Percentiles rank a stretch among this genome's conserved stretches.
Evolutionary conservation across 2,797 vertebrate species (phyloP).

Genomic region (Arctocebus calabarensis): DNA sequence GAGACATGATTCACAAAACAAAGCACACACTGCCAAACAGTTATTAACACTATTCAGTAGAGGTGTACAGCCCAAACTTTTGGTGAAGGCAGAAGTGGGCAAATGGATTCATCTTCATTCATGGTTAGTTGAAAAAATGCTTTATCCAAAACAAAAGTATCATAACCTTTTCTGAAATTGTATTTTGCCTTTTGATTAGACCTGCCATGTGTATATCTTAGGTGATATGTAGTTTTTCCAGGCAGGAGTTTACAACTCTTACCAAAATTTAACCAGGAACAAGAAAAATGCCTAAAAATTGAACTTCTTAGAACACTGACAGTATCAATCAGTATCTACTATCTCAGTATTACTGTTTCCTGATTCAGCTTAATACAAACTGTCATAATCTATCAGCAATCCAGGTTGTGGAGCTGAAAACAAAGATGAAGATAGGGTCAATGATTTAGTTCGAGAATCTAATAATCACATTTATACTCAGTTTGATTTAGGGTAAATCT

Average conservation of each 20-base stretch:
- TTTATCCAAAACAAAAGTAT: constrained; percentile 80
- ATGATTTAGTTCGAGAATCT: constrained; percentile 84
- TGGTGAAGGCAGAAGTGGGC: constrained; percentile 74
- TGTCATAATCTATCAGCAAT: constrained; percentile 77
- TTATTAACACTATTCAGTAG: constrained; percentile 82
- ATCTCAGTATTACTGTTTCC: constrained; percentile 77
- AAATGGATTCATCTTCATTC: constrained; percentile 82
- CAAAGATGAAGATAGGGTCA: constrained; percentile 80
- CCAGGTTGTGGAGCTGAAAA: constrained; percentile 81
- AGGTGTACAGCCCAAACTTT: constrained; percentile 77
- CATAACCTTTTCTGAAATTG: constrained; percentile 72
- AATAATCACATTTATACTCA: constrained; percentile 85
- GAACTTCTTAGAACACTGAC: constrained; percentile 82
- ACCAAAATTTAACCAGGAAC: constrained; percentile 80
- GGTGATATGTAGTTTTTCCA: constrained; percentile 74
- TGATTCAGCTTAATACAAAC: constrained; percentile 74
- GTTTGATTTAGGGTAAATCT: constrained; percentile 98
- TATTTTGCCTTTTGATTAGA: constrained; percentile 79
- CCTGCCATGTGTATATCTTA: constrained; percentile 80
- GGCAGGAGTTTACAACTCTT: constrained; percentile 78
- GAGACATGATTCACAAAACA: constrained; percentile 85
- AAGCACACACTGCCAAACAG: constrained; percentile 84
- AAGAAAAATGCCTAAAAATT: constrained; percentile 80
- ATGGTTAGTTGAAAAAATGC: constrained; percentile 81
- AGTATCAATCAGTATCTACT: constrained; percentile 76